Conservation (phyloP, 1,140 invertebrate genomes). For the Ridgeia piscesae region DNA sequence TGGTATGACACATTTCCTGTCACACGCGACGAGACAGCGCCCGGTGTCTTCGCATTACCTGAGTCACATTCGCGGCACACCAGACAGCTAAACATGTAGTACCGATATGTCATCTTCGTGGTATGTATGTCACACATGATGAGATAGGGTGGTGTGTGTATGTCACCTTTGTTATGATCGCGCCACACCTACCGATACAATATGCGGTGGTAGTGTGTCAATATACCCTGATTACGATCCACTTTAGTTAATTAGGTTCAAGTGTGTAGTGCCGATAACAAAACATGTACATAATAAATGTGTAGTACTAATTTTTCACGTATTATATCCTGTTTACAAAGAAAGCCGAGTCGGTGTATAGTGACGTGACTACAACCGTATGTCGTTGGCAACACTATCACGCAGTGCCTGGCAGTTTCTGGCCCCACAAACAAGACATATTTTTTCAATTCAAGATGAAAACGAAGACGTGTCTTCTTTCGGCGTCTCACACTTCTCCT, state of each 20-base stretch:
- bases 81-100: not conserved
- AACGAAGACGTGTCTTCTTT: conserved; percentile 73
- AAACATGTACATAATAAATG: not conserved
- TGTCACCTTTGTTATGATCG: no score
- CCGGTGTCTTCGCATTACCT: not conserved
- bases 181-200: not conserved
- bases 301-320: not conserved
- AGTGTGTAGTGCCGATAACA: not conserved
- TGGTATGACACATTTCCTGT: not conserved
- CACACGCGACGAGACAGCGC: not conserved
- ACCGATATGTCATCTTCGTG: not conserved
- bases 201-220: not conserved
- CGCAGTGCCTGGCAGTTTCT: not conserved
- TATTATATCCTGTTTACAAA: not conserved
- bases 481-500: conserved; percentile 77
- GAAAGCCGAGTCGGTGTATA: no score
- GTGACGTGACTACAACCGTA: not conserved
- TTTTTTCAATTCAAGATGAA: conserved; percentile 61
- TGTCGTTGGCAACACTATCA: not conserved
- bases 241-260: not conserved
- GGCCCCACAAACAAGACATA: not conserved
- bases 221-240: not conserved
- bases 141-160: not conserved
- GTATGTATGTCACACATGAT: not conserved
- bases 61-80: not conserved